phyloP scores from a whole-genome alignment of 2,797 vertebrate genomes.

The Girardinus metallicus region DNA sequence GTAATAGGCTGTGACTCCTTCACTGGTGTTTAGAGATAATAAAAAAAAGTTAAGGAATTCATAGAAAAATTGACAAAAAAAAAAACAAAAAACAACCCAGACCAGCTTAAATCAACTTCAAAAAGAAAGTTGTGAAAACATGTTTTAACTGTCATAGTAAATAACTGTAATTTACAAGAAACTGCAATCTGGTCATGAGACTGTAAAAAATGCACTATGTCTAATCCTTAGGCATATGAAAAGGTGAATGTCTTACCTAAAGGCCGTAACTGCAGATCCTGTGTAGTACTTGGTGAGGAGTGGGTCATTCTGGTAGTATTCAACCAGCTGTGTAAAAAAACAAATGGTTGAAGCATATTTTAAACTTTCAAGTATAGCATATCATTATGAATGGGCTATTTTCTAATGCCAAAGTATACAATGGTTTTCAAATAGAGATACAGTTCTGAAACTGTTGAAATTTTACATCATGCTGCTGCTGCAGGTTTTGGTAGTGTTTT shows the following conservation, averaged over 20 bases:
- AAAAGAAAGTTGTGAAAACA: background rate
- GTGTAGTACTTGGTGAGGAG: slow-evolving; percentile 74
- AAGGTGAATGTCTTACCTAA: slow-evolving; percentile 73
- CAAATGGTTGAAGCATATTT: slow-evolving; percentile 3
- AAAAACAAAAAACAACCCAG: too few species aligned
- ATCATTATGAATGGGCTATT: background rate
- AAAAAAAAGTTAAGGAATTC: background rate
- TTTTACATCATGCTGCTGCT: background rate
- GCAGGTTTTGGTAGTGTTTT: background rate
- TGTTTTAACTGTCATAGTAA: background rate
- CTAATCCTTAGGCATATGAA: background rate
- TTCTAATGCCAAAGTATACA: background rate
- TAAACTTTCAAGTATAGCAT: background rate
- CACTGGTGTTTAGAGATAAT: slow-evolving; percentile 57
- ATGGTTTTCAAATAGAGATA: background rate
- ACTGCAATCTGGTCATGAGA: background rate
- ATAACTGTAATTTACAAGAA: background rate
- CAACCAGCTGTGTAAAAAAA: slow-evolving; percentile 69
- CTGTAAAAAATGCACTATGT: background rate
- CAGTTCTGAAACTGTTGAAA: background rate
- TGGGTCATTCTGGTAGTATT: slow-evolving; percentile 65
- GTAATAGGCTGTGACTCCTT: slow-evolving; percentile 79
- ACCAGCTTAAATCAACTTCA: background rate
- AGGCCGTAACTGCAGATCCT: slow-evolving; percentile 77
- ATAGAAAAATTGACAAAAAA: background rate